Conservation (phyloP, 2,888 invertebrate genomes). For the Drosophila neoperkinsi region DNA sequence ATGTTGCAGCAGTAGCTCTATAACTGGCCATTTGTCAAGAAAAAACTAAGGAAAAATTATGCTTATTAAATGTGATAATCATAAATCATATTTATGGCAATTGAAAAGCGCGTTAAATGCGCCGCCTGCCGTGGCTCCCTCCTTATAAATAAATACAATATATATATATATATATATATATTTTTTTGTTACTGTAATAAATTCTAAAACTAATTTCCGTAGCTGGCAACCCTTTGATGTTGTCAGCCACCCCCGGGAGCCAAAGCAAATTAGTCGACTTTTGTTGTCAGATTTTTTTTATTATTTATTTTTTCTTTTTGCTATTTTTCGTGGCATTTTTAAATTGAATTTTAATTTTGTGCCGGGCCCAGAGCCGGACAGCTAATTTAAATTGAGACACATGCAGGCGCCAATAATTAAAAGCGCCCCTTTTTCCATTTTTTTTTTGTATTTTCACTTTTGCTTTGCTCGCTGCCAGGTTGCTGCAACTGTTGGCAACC, state of each 20-base stretch:
- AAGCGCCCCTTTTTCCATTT: conserved; percentile 52
- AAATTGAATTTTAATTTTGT: conserved; percentile 81
- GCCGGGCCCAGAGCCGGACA: conserved; percentile 43
- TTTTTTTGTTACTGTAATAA: conserved; percentile 67
- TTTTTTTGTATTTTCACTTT: conserved; percentile 1
- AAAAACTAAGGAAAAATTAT: conserved; percentile 53
- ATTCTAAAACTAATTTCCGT: conserved; percentile 83
- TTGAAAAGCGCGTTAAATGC: conserved; percentile 73
- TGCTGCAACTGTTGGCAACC: conserved; percentile 73
- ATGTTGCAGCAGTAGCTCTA: conserved; percentile 19
- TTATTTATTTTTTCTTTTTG: conserved; percentile 26
- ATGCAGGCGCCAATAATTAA: conserved; percentile 79
- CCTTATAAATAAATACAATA: background rate
- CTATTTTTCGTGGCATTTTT: conserved; percentile 73
- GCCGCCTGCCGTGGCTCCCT: conserved; percentile 30
- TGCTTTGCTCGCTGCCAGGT: conserved; percentile 5
- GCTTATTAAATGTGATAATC: conserved; percentile 76
- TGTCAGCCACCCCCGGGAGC: conserved; percentile 53
- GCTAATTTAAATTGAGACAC: conserved; percentile 80
- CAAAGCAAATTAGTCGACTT: conserved; percentile 73
- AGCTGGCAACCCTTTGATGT: conserved; percentile 62
- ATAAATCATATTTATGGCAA: conserved; percentile 83
- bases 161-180: background rate
- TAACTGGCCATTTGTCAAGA: conserved; percentile 21
- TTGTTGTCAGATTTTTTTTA: conserved; percentile 61